phyloP scores from a whole-genome alignment of 2,113 vertebrate species.

The Halichoeres trimaculatus region DNA sequence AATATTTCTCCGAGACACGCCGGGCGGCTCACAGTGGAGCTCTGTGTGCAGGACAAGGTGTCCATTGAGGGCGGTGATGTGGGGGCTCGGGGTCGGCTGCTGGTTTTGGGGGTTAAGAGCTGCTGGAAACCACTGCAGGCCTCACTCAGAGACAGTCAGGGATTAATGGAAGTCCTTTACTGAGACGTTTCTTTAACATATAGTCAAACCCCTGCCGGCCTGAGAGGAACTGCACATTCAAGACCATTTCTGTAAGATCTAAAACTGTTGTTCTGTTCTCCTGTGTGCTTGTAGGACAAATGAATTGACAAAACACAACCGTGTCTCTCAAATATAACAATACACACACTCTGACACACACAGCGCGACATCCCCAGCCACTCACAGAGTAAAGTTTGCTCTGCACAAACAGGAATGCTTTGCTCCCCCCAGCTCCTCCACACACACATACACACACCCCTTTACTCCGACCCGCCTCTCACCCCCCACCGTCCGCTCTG shows the following conservation, averaged over 20 bases:
- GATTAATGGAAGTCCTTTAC: constrained; percentile 27
- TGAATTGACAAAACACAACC: background rate
- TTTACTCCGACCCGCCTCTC: constrained; percentile 16
- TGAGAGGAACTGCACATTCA: no score
- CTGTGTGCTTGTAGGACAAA: no score
- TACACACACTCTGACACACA: constrained; percentile 27
- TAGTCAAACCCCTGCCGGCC: background rate
- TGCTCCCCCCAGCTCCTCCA: constrained; percentile 12
- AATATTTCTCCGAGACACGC: constrained; percentile 69
- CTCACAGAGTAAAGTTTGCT: constrained; percentile 72
- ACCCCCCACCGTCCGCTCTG: constrained; percentile 36
- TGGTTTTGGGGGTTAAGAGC: constrained; percentile 54
- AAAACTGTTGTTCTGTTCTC: no score
- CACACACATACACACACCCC: constrained; percentile 23
- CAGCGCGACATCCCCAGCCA: constrained; percentile 38
- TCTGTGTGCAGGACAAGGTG: constrained; percentile 66
- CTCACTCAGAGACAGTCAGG: constrained; percentile 30
- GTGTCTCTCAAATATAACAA: background rate
- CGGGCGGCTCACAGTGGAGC: constrained; percentile 53
- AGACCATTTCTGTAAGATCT: no score
- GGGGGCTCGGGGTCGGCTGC: constrained; percentile 4
- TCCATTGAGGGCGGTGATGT: constrained; percentile 52
- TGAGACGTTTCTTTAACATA: background rate
- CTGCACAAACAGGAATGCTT: constrained; percentile 69
- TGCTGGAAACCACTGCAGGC: constrained; percentile 46